Conservation (phyloP, 2,797 vertebrate species). For the Enteromius fasciolatus region DNA sequence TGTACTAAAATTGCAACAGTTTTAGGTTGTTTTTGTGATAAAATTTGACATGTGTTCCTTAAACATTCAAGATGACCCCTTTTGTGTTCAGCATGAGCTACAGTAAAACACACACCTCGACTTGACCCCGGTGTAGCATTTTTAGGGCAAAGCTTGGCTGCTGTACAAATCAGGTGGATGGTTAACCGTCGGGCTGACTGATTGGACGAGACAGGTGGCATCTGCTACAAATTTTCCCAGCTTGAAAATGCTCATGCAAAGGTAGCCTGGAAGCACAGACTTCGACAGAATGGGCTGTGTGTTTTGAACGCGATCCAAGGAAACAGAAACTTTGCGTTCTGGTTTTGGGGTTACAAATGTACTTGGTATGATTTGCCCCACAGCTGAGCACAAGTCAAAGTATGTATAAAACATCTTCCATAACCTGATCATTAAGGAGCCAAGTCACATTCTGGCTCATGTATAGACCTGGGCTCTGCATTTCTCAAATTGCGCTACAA, state of each 20-base stretch:
- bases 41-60: conserved; percentile 22
- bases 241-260: conserved; percentile 54
- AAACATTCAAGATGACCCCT: conserved; percentile 30
- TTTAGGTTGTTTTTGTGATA: conserved; percentile 16
- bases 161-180: conserved; percentile 54
- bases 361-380: conserved; percentile 46
- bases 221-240: conserved; percentile 54
- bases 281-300: conserved; percentile 57
- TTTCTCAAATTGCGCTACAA: conserved; percentile 15
- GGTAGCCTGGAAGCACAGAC: conserved; percentile 58
- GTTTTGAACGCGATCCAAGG: conserved; percentile 58
- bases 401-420: conserved; percentile 39
- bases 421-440: conserved; percentile 33
- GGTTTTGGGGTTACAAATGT: conserved; percentile 42
- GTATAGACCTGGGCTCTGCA: conserved; percentile 1
- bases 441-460: conserved; percentile 42
- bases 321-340: conserved; percentile 40
- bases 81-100: conserved; percentile 37
- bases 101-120: conserved; percentile 31
- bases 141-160: conserved; percentile 53
- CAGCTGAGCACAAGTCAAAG: conserved; percentile 49
- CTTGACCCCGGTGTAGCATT: conserved; percentile 48
- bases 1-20: not conserved
- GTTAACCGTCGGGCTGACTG: conserved; percentile 54
- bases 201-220: conserved; percentile 50